A percentile compares a stretch with the other conserved stretches of the same genome.
phyloP scores from a whole-genome alignment of 2,113 vertebrate genomes.

The Alethe castanea region DNA sequence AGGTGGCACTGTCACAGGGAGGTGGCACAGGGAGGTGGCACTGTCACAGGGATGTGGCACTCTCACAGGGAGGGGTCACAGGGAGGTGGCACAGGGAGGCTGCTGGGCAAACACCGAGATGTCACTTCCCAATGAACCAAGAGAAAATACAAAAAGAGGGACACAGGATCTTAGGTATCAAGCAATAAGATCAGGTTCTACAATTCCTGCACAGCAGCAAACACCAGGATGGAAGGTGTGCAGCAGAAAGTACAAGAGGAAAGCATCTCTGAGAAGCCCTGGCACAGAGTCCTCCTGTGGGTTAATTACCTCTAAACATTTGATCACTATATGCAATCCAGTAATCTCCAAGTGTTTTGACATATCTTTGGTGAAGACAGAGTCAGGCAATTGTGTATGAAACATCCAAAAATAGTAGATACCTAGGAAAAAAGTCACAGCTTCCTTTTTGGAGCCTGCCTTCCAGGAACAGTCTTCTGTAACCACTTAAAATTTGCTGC shows the following conservation, averaged over 20 bases:
- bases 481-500: conserved; percentile 15
- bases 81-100: too few species aligned
- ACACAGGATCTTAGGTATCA: not conserved
- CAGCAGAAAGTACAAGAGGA: not conserved
- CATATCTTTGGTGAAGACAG: not conserved
- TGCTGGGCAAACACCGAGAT: not conserved
- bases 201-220: not conserved
- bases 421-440: not conserved
- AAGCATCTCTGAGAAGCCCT: not conserved
- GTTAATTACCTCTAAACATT: not conserved
- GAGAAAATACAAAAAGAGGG: not conserved
- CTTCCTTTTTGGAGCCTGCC: not conserved
- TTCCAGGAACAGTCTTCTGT: conserved; percentile 20
- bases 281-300: not conserved
- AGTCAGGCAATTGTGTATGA: not conserved
- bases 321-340: not conserved
- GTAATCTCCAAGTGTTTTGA: not conserved
- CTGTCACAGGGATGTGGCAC: not conserved
- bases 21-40: too few species aligned
- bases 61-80: not conserved
- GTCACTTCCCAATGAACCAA: not conserved
- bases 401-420: not conserved
- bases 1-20: not conserved
- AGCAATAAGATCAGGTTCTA: not conserved
- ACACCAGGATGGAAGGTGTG: fast-evolving